Evolutionary conservation across 2,113 vertebrate genomes (phyloP).

Genomic region (Rallus limicola): DNA sequence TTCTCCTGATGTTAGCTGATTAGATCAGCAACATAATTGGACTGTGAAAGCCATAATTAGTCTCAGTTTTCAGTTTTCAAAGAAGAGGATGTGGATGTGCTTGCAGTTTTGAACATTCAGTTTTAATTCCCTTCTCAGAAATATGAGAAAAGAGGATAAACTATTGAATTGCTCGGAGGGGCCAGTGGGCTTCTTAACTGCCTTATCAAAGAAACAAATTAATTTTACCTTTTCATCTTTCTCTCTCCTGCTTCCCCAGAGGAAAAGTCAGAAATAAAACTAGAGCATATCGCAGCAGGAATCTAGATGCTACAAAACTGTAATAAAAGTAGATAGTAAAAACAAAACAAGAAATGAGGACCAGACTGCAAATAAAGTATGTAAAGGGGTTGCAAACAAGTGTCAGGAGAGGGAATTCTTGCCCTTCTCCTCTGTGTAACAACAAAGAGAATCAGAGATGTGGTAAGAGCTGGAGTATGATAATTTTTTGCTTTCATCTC

Average conservation of each 20-base stretch:
- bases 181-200: conserved; percentile 9
- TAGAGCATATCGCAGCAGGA: conserved; percentile 1
- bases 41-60: conserved; percentile 45
- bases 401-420: neutral
- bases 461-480: neutral
- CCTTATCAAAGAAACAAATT: conserved; percentile 45
- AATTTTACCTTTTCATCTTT: conserved; percentile 60
- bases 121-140: conserved; percentile 44
- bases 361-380: neutral
- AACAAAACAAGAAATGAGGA: conserved; percentile 9
- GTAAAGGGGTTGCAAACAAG: neutral
- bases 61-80: conserved; percentile 47
- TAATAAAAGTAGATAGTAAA: conserved; percentile 14
- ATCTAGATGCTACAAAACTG: conserved; percentile 31
- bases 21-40: conserved; percentile 52
- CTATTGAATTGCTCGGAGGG: conserved; percentile 11
- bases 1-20: conserved; percentile 53
- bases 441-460: conserved; percentile 27
- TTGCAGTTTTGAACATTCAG: conserved; percentile 28
- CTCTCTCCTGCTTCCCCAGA: neutral
- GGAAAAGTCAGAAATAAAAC: conserved; percentile 2
- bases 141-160: conserved; percentile 17
- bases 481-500: conserved; percentile 48
- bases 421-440: neutral
- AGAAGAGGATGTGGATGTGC: conserved; percentile 34